These are phyloP conservation scores for Scaptomyza pallida DNA, from an alignment of 1,140 invertebrate genomes.

Conservation along the genomic window DNA sequence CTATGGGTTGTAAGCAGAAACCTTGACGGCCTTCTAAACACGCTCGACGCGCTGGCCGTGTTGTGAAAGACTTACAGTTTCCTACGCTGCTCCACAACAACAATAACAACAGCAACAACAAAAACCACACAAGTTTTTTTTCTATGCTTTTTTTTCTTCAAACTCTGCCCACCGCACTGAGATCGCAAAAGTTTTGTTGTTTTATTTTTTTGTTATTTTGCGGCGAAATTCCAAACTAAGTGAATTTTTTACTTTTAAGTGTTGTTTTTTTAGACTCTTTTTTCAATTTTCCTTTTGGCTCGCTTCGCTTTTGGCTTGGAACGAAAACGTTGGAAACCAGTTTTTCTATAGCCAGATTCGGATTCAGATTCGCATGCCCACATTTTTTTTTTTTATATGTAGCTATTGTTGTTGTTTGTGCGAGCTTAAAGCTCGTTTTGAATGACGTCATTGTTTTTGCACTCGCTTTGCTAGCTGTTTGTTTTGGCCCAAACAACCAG, in stretches of 20 bases:
- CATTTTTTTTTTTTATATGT: constrained; percentile 63
- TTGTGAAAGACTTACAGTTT: constrained; percentile 75
- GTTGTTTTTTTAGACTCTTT: constrained; percentile 62
- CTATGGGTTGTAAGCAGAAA: constrained; percentile 61
- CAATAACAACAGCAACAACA: constrained; percentile 29
- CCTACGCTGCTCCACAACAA: constrained; percentile 37
- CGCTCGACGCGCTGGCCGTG: constrained; percentile 34
- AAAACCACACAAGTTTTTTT: constrained; percentile 29
- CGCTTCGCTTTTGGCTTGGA: constrained; percentile 64
- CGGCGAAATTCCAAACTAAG: constrained; percentile 82
- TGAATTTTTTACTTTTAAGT: constrained; percentile 61
- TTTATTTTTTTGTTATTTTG: too few relatives aligned
- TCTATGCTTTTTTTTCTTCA: constrained; percentile 3
- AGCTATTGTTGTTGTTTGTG: constrained; percentile 28
- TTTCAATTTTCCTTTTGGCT: constrained; percentile 77
- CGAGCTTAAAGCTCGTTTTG: constrained; percentile 63
- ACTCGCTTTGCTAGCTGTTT: constrained; percentile 41
- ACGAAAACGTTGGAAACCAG: constrained; percentile 59
- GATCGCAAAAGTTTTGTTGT: constrained; percentile 52
- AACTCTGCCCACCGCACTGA: constrained; percentile 58
- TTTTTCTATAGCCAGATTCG: constrained; percentile 70
- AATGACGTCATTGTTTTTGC: constrained; percentile 69
- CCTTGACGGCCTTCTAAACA: constrained; percentile 71
- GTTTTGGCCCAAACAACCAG: constrained; percentile 61
- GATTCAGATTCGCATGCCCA: constrained; percentile 61